Base-by-base conservation (phyloP, 2,888 invertebrate genomes). In the Neoaliturus tenellus region DNA sequence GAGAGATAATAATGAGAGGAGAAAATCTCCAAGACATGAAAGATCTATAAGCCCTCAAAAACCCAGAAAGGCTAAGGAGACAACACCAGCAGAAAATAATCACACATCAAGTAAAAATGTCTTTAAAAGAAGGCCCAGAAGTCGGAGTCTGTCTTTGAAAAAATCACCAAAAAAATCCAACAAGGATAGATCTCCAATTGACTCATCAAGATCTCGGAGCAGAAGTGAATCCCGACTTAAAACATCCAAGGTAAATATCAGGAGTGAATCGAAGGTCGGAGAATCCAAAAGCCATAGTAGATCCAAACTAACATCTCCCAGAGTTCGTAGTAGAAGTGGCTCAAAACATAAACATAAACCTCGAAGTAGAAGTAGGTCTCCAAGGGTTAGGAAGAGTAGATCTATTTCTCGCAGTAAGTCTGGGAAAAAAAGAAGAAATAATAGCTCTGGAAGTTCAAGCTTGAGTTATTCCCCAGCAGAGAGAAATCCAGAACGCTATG, bases 381-480 rank as follows among this genome's bases (percentile, higher is more conserved):
- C 39, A 20, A 82, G 71, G 0, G 93, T 58, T n/a, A 71, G 71
- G 25, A 83, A 83, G 44, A 85, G 84, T 25, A 81, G 81, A 31
- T 83, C 84, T 33, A 67, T 48, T 20, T 69, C 81, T 81, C 62
- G 80, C 12, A 73, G 39, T 20, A 84, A 82, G 58, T 8, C 48
- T 1, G 69, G 83, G 12, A 85, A 78, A 44, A 86, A 84, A 80
- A 85, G 84, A 80, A 82, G 33, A 33, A 69, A 81, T 14, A 84
- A 82, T 67, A 82, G 85, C 23, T 87, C 86, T 6, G 81, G 78
- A 39, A 82, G 81, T 12, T 87, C 87, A 20, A 93, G 92, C 86
- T 90, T 95, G 78, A 95, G 95, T 87, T 95, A 95, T 88, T 95
- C 95, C 0, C 95, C 95, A 0, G 93, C 94, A 0, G 91, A 93